Base-by-base conservation (phyloP, 2,888 invertebrate species). In the Chrysodeixis includens region DNA sequence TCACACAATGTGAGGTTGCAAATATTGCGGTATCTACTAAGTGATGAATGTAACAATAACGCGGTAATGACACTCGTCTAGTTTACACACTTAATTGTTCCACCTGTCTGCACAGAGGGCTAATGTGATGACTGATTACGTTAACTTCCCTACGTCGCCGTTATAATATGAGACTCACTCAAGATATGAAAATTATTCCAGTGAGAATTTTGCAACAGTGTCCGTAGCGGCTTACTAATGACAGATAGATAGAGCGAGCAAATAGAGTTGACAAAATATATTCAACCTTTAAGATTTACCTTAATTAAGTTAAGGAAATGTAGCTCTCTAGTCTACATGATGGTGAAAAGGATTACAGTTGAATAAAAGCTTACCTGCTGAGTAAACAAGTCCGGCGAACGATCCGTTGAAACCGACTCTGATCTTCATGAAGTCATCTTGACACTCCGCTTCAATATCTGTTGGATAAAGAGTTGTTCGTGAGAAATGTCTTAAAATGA, bases 361-460 rank as follows among this genome's bases (percentile, higher is more conserved):
- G n/a, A n/a, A n/a, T n/a, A n/a, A n/a, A n/a, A n/a, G 5, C n/a
- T 53, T 92, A 97, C 97, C 98, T 86, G 98, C 98, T 0, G 98
- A 98, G 92, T 99, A 99, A 30, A 99, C 96, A 52, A 99, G 94
- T 52, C 99, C 99, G 22, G 96, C 96, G 86, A 99, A 99, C 0
- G 98, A 97, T 18, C 98, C 98, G 90, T 99, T 99, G 92, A 98
- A 99, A 2, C 98, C 98, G 54, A 99, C 97, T 72, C 98, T 95
- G 69, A 99, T 98, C 92, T 98, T 98, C 99, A 99, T 99, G 90
- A 98, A 98, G 91, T 99, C 98, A 87, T 98, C 98, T 91, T 98
- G 98, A 84, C 99, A 99, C 90, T 99, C 99, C 0, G 99, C 99
- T 93, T 98, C 98, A 83, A 99, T 98, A 94, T 98, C 98, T 99